A percentile compares a stretch with the other conserved stretches of the same genome.
phyloP scores from a whole-genome alignment of 2,113 vertebrate species.

The Crotalus helleri region DNA sequence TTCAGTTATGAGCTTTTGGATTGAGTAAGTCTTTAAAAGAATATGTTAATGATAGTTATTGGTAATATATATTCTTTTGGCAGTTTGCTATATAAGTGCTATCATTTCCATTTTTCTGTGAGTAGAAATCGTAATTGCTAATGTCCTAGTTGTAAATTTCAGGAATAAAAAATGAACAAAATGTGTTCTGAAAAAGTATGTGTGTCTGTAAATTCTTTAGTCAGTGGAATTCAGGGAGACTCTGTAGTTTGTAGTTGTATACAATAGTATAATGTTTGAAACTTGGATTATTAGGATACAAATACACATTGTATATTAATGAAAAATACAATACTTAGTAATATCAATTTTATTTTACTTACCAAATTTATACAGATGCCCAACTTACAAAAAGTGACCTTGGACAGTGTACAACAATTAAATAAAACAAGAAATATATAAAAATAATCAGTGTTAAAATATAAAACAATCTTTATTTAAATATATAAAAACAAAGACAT shows the following conservation, averaged over 20 bases:
- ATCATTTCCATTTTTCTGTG: conserved; percentile 44
- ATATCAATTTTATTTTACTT: neutral
- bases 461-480: neutral
- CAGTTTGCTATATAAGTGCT: conserved; percentile 60
- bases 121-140: conserved; percentile 37
- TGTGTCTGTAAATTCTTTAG: neutral
- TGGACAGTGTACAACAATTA: neutral
- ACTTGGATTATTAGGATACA: neutral
- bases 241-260: neutral
- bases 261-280: neutral
- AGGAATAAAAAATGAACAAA: rapidly evolving
- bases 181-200: conserved; percentile 26
- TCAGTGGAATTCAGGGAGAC: neutral
- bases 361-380: neutral
- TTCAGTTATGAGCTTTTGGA: conserved; percentile 62
- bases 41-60: conserved; percentile 67
- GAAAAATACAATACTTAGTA: neutral
- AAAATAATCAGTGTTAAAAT: neutral
- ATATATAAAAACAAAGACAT: neutral
- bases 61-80: conserved; percentile 61
- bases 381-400: neutral
- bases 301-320: neutral
- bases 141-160: conserved; percentile 20
- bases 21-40: conserved; percentile 66
- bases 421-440: neutral